These are phyloP conservation scores for Engystomops pustulosus DNA, from an alignment of 2,113 vertebrate genomes.

Conservation along the genomic window DNA sequence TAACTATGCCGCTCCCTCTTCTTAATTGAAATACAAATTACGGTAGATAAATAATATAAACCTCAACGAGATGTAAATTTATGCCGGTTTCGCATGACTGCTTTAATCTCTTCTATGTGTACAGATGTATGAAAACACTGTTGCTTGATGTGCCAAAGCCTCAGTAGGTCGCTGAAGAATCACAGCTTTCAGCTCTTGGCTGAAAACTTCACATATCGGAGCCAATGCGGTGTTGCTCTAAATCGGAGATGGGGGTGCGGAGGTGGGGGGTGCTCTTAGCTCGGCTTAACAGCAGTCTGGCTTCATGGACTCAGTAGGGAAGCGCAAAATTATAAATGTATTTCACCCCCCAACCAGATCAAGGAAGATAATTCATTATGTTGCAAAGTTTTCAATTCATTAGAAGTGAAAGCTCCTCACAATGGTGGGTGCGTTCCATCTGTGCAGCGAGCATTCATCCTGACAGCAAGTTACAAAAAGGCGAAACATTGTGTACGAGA, in stretches of 20 bases:
- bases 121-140: constrained; percentile 19
- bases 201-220: not conserved
- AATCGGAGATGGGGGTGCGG: not conserved
- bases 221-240: constrained; percentile 26
- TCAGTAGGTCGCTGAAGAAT: constrained; percentile 33
- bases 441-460: constrained; percentile 15
- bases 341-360: constrained; percentile 25
- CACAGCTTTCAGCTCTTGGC: constrained; percentile 39
- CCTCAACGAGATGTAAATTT: constrained; percentile 14
- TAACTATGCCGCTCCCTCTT: too few relatives aligned
- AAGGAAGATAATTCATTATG: constrained; percentile 25
- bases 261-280: not conserved
- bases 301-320: constrained; percentile 9
- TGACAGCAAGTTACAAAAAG: not conserved
- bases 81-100: not conserved
- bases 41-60: not conserved
- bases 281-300: not conserved
- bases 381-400: constrained; percentile 31
- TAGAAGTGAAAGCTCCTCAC: constrained; percentile 13
- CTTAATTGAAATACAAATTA: too few relatives aligned
- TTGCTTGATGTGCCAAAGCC: constrained; percentile 4
- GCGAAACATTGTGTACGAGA: not conserved
- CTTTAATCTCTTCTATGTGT: not conserved
- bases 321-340: constrained; percentile 15
- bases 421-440: constrained; percentile 17